Evolutionary conservation across 1,140 invertebrate species (phyloP).

Genomic region (Drosophila kanapiae): DNA sequence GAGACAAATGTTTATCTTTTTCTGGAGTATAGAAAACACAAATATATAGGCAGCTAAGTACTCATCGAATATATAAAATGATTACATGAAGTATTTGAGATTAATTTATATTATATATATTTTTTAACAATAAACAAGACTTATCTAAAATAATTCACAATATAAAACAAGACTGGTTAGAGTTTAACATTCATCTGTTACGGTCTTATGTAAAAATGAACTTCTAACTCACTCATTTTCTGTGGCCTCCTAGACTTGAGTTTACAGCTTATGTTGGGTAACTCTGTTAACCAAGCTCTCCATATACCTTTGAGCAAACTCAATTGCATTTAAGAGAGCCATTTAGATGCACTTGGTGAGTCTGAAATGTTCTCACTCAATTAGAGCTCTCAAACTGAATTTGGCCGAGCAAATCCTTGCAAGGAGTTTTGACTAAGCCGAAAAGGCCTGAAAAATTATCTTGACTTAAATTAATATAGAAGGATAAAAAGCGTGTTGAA

Average conservation of each 20-base stretch:
- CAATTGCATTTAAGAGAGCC: conserved; percentile 43
- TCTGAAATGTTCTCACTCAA: not conserved
- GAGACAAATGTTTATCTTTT: too few relatives aligned
- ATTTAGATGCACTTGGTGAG: not conserved
- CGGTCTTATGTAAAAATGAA: not conserved
- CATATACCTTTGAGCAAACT: conserved; percentile 1
- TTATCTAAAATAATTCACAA: not conserved
- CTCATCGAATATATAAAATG: too few relatives aligned
- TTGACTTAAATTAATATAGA: not conserved
- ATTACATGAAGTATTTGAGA: too few relatives aligned
- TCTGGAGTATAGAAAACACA: too few relatives aligned
- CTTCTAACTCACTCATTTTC: not conserved
- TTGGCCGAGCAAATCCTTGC: not conserved
- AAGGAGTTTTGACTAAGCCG: not conserved
- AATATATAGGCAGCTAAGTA: too few relatives aligned
- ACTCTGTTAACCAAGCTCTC: not conserved
- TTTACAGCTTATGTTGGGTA: not conserved
- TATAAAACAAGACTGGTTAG: not conserved
- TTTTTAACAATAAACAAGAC: not conserved
- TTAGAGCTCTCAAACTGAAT: not conserved
- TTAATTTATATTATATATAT: too few relatives aligned
- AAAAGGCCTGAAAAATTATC: not conserved
- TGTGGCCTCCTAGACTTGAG: not conserved
- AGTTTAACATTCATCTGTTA: not conserved
- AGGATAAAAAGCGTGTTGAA: not conserved